phyloP scores from a whole-genome alignment of 2,113 vertebrate species.

The Caranx melampygus region DNA sequence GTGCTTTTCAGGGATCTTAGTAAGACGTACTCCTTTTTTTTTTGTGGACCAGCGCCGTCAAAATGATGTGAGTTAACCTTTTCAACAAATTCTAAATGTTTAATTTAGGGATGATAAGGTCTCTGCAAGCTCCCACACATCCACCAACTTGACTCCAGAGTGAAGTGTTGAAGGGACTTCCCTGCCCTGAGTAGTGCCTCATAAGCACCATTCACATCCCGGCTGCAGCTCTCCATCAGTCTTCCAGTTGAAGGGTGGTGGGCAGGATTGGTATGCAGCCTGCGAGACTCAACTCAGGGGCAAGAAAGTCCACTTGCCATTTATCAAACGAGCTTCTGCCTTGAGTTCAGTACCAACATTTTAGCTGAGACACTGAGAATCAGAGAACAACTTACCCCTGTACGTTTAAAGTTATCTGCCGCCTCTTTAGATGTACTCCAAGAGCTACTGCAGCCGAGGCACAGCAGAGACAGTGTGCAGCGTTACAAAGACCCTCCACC shows the following conservation, averaged over 20 bases:
- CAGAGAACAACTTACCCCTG: neutral
- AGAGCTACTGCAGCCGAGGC: neutral
- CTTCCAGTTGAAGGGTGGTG: neutral
- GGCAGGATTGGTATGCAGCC: neutral
- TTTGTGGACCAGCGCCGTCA: neutral
- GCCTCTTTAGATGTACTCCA: neutral
- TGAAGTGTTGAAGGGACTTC: neutral
- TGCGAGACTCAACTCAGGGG: constrained; percentile 2
- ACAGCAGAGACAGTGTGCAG: neutral
- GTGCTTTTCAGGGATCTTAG: constrained; percentile 10
- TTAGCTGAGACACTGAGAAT: neutral
- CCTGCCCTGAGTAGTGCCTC: neutral
- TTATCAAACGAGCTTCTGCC: constrained; percentile 1
- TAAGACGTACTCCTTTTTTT: neutral
- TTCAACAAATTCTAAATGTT: neutral
- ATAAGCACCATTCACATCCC: neutral
- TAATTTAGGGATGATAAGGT: neutral
- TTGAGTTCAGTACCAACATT: neutral
- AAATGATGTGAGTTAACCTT: neutral
- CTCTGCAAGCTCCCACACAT: neutral
- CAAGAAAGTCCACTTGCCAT: neutral
- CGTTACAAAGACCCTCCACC: neutral
- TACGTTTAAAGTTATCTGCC: neutral
- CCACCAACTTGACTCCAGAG: neutral
- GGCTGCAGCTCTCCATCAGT: neutral